Evolutionary conservation across 2,797 vertebrate species (phyloP), one percentile per base, ranked within the genome.

Genomic region (Myiotriccus ornatus): DNA sequence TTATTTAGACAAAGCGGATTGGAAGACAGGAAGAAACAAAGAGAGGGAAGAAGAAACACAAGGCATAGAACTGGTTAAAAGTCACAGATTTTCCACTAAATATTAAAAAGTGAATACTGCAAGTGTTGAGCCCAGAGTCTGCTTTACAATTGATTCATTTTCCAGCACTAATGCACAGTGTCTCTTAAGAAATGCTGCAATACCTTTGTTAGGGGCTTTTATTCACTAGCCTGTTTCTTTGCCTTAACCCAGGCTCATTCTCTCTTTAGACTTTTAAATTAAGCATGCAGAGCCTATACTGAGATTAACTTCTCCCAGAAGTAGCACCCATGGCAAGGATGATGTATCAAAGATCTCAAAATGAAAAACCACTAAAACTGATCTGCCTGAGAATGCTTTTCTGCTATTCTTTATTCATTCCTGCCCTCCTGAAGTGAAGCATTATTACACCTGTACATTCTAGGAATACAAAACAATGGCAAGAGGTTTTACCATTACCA

Each of bases 1-100:
- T 98, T 97, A 98, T 98, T 97, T 97, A 97, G 96, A 96, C 96
- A 98, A 97, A 98, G 96, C 39, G 3, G 89, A 93, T 97, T 83
- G 92, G 96, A 97, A 97, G 97, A 96, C 93, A 97, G 94, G 94
- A 90, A 95, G 96, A 96, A 68, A 92, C 39, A 95, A 83, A 94
- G 90, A 96, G 62, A 96, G 83, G 89, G 68, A 95, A 97, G 92
- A 97, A 97, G 96, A 98, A 97, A 98, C 94, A 97, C 97, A 98
- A 97, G 98, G 97, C 60, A 95, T 97, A 95, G 91, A 95, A 97
- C 81, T 90, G 95, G 95, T 97, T 97, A 97, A 93, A 96, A 94
- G 90, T 91, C 87, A 97, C 85, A 96, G 60, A 90, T 89, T 93
- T 97, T 89, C 59, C 63, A 79, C 23, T 43, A 49, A 86, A 78